Evolutionary conservation across 2,797 vertebrate species (phyloP).

Genomic region (Staurois parvus): DNA sequence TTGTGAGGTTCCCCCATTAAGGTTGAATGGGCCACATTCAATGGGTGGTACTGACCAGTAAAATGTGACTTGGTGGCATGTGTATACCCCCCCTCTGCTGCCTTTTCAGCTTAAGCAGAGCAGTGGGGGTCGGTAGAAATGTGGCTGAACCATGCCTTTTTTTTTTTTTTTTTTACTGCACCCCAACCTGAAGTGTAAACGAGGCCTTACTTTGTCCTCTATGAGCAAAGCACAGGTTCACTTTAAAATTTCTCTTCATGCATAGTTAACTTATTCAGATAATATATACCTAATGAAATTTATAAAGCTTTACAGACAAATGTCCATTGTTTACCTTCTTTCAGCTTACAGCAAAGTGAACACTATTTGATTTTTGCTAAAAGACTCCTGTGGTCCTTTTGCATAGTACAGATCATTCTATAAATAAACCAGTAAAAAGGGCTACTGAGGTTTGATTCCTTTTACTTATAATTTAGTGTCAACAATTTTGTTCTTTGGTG

Average conservation of each 20-base stretch:
- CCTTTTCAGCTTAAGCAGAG: too few species aligned
- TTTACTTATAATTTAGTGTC: conserved; percentile 30
- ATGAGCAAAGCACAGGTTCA: not conserved
- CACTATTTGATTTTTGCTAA: conserved; percentile 21
- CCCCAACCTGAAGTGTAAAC: too few species aligned
- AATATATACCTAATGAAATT: conserved; percentile 2
- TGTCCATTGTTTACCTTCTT: not conserved
- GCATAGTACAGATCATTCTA: conserved; percentile 5
- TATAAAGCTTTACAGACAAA: conserved; percentile 19
- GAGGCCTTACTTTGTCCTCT: too few species aligned
- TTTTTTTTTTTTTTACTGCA: too few species aligned
- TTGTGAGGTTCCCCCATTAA: too few species aligned
- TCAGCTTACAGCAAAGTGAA: conserved; percentile 23
- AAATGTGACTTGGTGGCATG: too few species aligned
- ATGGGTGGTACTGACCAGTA: too few species aligned
- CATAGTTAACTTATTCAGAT: not conserved
- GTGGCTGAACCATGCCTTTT: too few species aligned
- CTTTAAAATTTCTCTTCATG: not conserved
- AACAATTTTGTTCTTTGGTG: conserved; percentile 37
- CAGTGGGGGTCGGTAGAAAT: too few species aligned
- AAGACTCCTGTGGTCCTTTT: not conserved
- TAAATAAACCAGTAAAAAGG: conserved; percentile 29
- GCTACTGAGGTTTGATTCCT: conserved; percentile 11
- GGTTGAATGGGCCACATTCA: too few species aligned
- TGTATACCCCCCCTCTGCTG: too few species aligned